Percentiles rank a stretch among this genome's conserved stretches.
Evolutionary conservation across 2,797 vertebrate genomes (phyloP).

Genomic region (Salarias fasciatus): DNA sequence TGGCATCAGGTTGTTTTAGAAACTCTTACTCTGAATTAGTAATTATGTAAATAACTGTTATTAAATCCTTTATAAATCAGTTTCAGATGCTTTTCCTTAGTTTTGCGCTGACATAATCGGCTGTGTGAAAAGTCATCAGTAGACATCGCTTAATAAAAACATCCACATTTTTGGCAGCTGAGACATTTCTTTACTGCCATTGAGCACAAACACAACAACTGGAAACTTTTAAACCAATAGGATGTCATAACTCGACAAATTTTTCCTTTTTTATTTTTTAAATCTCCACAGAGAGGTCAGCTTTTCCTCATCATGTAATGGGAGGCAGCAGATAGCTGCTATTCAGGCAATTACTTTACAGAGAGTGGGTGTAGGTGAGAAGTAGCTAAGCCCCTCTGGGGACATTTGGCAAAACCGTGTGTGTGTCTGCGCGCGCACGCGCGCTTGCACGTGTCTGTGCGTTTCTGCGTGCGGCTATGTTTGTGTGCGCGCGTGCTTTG

Average conservation of each 20-base stretch:
- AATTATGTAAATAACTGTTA: not conserved
- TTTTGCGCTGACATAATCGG: not conserved
- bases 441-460: slow-evolving; percentile 34
- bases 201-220: not conserved
- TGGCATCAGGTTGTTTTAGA: not conserved
- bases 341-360: slow-evolving; percentile 63
- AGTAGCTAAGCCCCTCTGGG: slow-evolving; percentile 67
- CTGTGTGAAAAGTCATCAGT: too few relatives aligned
- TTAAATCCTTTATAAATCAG: not conserved
- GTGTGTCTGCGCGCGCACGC: not conserved
- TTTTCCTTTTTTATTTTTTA: slow-evolving; percentile 18
- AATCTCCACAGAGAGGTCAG: slow-evolving; percentile 30
- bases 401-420: slow-evolving; percentile 59
- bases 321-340: slow-evolving; percentile 36
- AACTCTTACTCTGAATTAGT: not conserved
- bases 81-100: not conserved
- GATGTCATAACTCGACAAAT: not conserved
- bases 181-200: not conserved
- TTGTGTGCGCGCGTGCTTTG: slow-evolving; percentile 55
- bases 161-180: slow-evolving; percentile 4
- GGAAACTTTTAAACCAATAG: not conserved
- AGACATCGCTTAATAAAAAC: slow-evolving; percentile 5
- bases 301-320: slow-evolving; percentile 27
- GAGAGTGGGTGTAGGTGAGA: slow-evolving; percentile 69
- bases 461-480: not conserved